Evolutionary conservation across 2,113 vertebrate species (phyloP), one percentile per base, ranked within the genome.

Genomic region (Bufo gargarizans): DNA sequence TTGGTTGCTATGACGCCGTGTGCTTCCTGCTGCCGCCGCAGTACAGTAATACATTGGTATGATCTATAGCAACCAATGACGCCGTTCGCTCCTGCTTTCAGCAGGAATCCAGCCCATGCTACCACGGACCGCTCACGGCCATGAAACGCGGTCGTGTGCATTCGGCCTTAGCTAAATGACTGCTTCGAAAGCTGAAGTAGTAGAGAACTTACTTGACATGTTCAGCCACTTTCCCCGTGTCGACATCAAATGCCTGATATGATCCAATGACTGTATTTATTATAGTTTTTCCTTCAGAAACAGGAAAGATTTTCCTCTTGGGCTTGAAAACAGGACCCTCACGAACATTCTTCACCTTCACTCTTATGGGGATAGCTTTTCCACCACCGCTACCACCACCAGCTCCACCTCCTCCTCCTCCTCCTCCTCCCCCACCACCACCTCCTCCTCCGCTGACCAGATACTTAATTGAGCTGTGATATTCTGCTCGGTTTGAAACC

Each of bases 401-500:
- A 33, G 33, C 33, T 33, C 14, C 14, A 84, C 69, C 93, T 22
- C 78, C 93, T 72, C 14, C 12, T 82, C 76, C 86, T 4, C 77
- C 83, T 0, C 76, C 78, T 4, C 90, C 74, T 83, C 91, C 92
- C 72, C 10, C 11, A 83, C 63, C 43, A 20, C 58, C 71, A 0
- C 43, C 33, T 17, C 84, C 92, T 72, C 10, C 9, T 63, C 74
- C 22, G 0, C 82, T 22, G 1, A 33, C 22, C 0, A 77, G 92
- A 82, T 14, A 4, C 79, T 63, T 90, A 88, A 96, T 16, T 0
- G 95, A 96, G 69, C 94, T 93, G 90, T 96, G 96, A 90, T 95
- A 96, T 77, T 92, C 89, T 56, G 95, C 96, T 93, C 94, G 95
- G 82, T 96, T 96, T 82, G 93, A 93, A 86, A 96, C 93, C 67